These are phyloP conservation scores for Hirundichthys speculiger DNA, from an alignment of 2,113 vertebrate genomes.

Conservation along the genomic window DNA sequence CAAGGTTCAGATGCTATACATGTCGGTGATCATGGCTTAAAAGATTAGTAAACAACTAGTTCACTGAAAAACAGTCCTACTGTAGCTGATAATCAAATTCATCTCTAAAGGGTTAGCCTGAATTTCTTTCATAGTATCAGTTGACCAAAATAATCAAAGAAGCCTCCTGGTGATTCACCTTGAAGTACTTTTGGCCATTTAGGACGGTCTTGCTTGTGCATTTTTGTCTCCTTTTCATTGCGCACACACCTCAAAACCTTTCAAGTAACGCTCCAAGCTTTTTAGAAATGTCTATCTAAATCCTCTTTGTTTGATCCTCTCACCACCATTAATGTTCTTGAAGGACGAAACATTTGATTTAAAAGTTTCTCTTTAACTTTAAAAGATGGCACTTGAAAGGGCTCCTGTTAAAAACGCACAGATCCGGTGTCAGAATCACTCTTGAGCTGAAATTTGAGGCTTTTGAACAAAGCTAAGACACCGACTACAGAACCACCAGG, in stretches of 20 bases:
- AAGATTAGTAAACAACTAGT: constrained; percentile 44
- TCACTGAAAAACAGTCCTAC: constrained; percentile 22
- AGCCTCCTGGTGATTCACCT: constrained; percentile 12
- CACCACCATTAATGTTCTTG: constrained; percentile 37
- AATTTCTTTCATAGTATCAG: constrained; percentile 43
- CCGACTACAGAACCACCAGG: neutral
- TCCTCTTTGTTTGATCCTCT: constrained; percentile 46
- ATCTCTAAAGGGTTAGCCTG: constrained; percentile 44
- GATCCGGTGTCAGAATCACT: constrained; percentile 23
- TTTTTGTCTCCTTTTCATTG: constrained; percentile 4
- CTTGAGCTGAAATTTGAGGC: constrained; percentile 27
- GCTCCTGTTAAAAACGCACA: constrained; percentile 20
- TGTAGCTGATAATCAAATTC: constrained; percentile 47
- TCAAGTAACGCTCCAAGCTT: neutral
- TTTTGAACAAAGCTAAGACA: constrained; percentile 34
- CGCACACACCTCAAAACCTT: constrained; percentile 21
- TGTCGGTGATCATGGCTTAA: constrained; percentile 43
- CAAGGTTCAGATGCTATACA: constrained; percentile 15
- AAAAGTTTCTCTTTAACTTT: constrained; percentile 39
- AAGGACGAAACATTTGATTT: constrained; percentile 53
- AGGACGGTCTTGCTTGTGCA: constrained; percentile 24
- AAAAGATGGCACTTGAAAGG: constrained; percentile 23
- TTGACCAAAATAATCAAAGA: constrained; percentile 45
- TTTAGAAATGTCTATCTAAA: constrained; percentile 38
- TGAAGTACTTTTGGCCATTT: constrained; percentile 7